Evolutionary conservation across 2,888 invertebrate genomes (phyloP).

Genomic region (Mactromeris polynyma): DNA sequence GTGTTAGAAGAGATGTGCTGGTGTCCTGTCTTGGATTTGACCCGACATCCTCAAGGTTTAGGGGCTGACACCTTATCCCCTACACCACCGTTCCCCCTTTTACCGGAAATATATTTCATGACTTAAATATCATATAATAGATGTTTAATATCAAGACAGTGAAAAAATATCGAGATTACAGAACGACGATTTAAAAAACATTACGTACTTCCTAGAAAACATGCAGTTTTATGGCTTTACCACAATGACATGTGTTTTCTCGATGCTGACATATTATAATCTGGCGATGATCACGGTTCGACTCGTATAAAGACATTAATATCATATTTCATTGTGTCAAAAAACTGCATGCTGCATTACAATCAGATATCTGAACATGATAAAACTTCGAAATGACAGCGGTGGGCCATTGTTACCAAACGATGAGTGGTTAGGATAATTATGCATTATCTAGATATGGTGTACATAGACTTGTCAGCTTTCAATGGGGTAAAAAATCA

Average conservation of each 20-base stretch:
- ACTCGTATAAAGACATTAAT: slow-evolving; percentile 2
- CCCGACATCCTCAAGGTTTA: too few species aligned
- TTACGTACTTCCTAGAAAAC: neutral
- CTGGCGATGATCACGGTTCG: neutral
- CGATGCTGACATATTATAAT: neutral
- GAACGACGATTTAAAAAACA: too few species aligned
- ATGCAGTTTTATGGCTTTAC: neutral
- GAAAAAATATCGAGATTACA: too few species aligned
- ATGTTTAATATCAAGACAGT: too few species aligned
- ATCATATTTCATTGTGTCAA: neutral
- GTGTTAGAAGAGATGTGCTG: too few species aligned
- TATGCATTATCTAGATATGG: neutral
- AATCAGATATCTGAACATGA: neutral
- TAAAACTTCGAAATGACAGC: neutral
- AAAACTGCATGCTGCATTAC: neutral
- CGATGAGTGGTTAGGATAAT: neutral
- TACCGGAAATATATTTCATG: too few species aligned
- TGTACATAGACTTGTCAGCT: slow-evolving; percentile 8
- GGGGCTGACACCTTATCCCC: too few species aligned
- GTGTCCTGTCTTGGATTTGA: too few species aligned
- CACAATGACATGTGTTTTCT: slow-evolving; percentile 3
- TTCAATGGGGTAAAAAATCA: neutral
- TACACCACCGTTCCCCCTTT: too few species aligned
- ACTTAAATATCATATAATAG: too few species aligned
- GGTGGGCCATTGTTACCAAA: neutral